These are phyloP conservation scores for Spea multiplicata DNA, from an alignment of 2,113 vertebrate genomes.

Conservation along the genomic window DNA sequence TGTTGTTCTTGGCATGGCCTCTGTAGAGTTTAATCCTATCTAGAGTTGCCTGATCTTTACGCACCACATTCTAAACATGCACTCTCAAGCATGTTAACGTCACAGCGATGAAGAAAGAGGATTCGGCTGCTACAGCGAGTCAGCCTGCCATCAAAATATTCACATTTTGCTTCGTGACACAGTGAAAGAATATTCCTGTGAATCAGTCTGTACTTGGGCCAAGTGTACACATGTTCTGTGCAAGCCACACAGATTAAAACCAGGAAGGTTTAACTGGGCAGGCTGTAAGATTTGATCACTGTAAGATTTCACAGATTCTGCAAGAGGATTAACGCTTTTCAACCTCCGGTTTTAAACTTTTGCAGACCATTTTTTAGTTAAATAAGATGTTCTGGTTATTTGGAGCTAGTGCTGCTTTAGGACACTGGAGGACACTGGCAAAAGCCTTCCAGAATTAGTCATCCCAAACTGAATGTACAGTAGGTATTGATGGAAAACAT, in stretches of 20 bases:
- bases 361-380: background rate
- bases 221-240: conserved; percentile 4
- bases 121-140: background rate
- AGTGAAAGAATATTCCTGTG: background rate
- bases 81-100: background rate
- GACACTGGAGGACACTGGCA: no score
- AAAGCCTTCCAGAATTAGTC: no score
- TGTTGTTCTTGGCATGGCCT: conserved; percentile 38
- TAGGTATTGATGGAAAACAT: no score
- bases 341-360: background rate
- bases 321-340: conserved; percentile 16
- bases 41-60: conserved; percentile 11
- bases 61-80: conserved; percentile 23
- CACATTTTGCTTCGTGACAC: conserved; percentile 1
- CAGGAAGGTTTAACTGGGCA: conserved; percentile 16
- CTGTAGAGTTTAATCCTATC: conserved; percentile 24
- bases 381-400: no score
- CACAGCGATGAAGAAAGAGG: conserved; percentile 12
- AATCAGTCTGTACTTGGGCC: background rate
- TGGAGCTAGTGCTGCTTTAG: no score
- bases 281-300: conserved; percentile 8
- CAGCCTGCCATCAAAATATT: background rate
- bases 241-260: conserved; percentile 8
- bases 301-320: conserved; percentile 27
- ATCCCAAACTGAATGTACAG: no score